phyloP scores from a whole-genome alignment of 2,797 vertebrate species.

The Petrocephalus schoutedeni region DNA sequence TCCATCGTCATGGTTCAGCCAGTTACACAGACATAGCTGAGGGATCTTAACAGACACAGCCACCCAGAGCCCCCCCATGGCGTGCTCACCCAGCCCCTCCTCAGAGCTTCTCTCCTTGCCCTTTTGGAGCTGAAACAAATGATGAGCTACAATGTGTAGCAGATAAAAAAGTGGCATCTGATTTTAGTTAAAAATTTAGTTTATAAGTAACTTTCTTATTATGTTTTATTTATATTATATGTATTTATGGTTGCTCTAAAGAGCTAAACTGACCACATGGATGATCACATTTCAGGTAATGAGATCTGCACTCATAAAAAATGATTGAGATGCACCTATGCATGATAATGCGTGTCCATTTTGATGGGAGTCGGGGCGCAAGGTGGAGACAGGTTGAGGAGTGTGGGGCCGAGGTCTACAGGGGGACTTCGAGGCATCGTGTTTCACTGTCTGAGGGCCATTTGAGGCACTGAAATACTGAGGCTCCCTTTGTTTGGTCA shows the following conservation, averaged over 20 bases:
- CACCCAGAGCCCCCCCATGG: background rate
- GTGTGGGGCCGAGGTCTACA: constrained; percentile 36
- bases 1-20: background rate
- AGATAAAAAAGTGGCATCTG: background rate
- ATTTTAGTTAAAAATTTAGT: background rate
- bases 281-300: background rate
- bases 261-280: background rate
- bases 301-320: background rate
- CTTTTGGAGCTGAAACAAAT: background rate
- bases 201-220: background rate
- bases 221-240: background rate
- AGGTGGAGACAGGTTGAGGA: background rate
- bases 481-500: constrained; percentile 43
- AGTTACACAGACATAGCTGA: background rate
- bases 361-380: background rate
- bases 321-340: background rate
- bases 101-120: background rate
- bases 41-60: background rate
- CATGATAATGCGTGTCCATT: background rate
- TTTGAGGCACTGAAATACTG: constrained; percentile 51
- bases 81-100: background rate
- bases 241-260: background rate
- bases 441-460: constrained; percentile 56
- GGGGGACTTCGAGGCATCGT: constrained; percentile 47
- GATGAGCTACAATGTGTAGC: background rate